A percentile compares a stretch with the other conserved stretches of the same genome.
phyloP scores from a whole-genome alignment of 2,888 invertebrate species.

The Clunio marinus region DNA sequence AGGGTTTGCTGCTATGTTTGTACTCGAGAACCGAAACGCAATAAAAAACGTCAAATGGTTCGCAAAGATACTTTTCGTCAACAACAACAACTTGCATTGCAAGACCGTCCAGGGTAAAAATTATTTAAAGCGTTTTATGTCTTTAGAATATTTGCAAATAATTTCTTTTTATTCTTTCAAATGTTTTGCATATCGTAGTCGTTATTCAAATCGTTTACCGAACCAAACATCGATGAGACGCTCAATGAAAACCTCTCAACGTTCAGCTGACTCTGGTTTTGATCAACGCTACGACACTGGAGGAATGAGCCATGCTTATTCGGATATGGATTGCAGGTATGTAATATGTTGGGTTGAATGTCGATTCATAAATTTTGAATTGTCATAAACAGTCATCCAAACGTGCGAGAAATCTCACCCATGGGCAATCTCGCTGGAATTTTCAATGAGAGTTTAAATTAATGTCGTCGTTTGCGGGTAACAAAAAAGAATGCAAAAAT shows the following conservation, averaged over 20 bases:
- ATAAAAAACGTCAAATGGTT: conserved; percentile 53
- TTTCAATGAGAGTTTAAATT: background rate
- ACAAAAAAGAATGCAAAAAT: background rate
- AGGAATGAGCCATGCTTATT: conserved; percentile 61
- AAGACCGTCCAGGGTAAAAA: conserved; percentile 11
- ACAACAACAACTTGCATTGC: conserved; percentile 40
- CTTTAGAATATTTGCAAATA: background rate
- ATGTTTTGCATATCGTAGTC: too few relatives aligned
- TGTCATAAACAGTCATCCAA: background rate
- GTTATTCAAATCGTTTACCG: conserved; percentile 50
- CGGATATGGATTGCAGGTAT: conserved; percentile 70
- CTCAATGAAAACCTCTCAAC: conserved; percentile 58
- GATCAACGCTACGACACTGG: conserved; percentile 54
- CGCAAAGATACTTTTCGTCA: conserved; percentile 47
- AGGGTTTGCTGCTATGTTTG: conserved; percentile 86
- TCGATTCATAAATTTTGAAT: background rate
- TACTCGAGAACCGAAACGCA: conserved; percentile 71
- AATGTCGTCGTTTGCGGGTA: background rate
- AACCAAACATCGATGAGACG: conserved; percentile 52
- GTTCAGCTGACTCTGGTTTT: conserved; percentile 62
- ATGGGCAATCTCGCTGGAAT: background rate
- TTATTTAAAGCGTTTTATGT: conserved; percentile 22
- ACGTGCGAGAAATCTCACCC: background rate
- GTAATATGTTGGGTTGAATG: background rate
- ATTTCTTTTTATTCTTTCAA: conserved; percentile 13